Evolutionary conservation across 2,797 vertebrate genomes (phyloP).

Genomic region (Schizothorax lantsangensis): DNA sequence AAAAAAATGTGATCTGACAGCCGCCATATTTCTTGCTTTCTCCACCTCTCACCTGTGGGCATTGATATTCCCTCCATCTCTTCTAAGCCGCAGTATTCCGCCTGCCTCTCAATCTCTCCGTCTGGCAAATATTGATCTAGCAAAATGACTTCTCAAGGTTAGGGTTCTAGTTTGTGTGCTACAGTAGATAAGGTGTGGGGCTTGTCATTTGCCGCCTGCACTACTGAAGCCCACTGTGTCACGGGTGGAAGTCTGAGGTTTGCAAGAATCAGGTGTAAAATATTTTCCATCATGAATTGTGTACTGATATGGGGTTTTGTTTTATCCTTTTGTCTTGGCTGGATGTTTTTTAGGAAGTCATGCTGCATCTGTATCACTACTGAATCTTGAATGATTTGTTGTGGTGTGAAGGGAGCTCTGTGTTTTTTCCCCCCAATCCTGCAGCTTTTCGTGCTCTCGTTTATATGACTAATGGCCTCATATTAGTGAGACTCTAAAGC

Average conservation of each 20-base stretch:
- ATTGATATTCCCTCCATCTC: slow-evolving; percentile 50
- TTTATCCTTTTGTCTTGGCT: slow-evolving; percentile 15
- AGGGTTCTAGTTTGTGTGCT: slow-evolving; percentile 33
- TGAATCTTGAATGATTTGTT: slow-evolving; percentile 3
- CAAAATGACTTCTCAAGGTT: slow-evolving; percentile 66
- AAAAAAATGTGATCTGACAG: slow-evolving; percentile 43
- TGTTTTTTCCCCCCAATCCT: background rate
- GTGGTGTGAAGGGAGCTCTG: background rate
- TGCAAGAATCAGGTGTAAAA: slow-evolving; percentile 1
- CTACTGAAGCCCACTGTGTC: background rate
- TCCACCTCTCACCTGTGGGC: slow-evolving; percentile 46
- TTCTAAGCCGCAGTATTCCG: slow-evolving; percentile 36
- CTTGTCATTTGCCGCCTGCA: background rate
- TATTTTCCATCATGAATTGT: slow-evolving; percentile 3
- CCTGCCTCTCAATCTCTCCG: slow-evolving; percentile 48
- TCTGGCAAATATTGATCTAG: slow-evolving; percentile 58
- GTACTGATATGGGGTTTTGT: slow-evolving; percentile 1
- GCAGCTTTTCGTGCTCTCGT: background rate
- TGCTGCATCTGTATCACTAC: background rate
- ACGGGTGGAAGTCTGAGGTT: slow-evolving; percentile 23
- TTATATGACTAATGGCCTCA: slow-evolving; percentile 21
- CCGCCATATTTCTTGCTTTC: slow-evolving; percentile 49
- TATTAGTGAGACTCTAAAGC: slow-evolving; percentile 9
- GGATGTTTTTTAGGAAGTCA: background rate
- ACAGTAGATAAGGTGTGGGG: slow-evolving; percentile 55